Base-by-base conservation (phyloP, 1,140 invertebrate species). In the Eulimnadia texana region DNA sequence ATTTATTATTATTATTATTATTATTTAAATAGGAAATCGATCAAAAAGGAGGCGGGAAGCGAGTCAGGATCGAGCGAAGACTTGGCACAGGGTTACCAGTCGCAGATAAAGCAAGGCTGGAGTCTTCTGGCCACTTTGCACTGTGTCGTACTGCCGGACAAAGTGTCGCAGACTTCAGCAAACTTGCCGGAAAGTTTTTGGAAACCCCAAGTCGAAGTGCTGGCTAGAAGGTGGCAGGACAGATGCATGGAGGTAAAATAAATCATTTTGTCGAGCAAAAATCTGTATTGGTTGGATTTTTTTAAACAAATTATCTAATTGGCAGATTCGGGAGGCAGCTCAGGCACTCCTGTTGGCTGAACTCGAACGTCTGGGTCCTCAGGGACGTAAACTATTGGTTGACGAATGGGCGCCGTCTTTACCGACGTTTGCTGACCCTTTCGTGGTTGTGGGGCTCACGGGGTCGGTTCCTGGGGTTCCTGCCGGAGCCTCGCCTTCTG, bases 181-280 rank as follows among this genome's bases (percentile, higher is more conserved):
- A 73, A 78, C 64, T 88, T 89, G 23, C 80, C 83, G 0, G 84
- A 84, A 64, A 81, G 82, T 58, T 98, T 93, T 70, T 92, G 95
- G 71, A 79, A 89, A 22, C 92, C 93, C 0, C 86, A 93, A 73
- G 88, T 99, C 0, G 95, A 99, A 73, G 93, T 97, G 83, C 82
- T 99, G 77, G 95, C 94, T 10, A 81, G 93, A 24, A 79, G 93
- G 51, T 99, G 96, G 96, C 96, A 99, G 73, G 95, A 99, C 76
- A 87, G 95, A 64, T 98, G 95, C 74, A 79, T 98, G 6, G 95
- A 99, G 78, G 91, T 93, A 52, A 61, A n/a, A n/a, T n/a, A n/a
- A n/a, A n/a, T n/a, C n/a, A n/a, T n/a, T n/a, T n/a, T 58, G 20
- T 58, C 33, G 23, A 25, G 56, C 13, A 16, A 49, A 49, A 49